These are phyloP conservation scores for Platygyra sinensis DNA, from an alignment of 64 coral and sea anemone genomes.

Conservation along the genomic window DNA sequence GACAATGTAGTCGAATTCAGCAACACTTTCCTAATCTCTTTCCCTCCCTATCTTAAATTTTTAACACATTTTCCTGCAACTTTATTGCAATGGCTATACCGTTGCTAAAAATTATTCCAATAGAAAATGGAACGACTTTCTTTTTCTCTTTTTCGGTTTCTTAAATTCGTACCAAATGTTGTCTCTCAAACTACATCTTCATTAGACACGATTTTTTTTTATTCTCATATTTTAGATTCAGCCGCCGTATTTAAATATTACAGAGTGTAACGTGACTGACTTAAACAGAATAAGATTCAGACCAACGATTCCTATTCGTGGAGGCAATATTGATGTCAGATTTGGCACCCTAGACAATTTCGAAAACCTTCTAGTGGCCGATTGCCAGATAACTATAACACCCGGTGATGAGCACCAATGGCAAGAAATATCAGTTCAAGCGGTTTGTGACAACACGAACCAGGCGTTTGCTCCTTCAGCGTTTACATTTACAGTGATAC, in stretches of 20 bases:
- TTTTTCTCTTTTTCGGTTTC: no score
- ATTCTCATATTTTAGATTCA: not conserved
- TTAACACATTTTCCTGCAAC: no score
- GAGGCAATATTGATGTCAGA: not conserved
- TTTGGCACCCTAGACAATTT: not conserved
- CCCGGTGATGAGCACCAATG: not conserved
- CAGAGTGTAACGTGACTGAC: slow-evolving; percentile 20
- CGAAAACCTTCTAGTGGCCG: not conserved
- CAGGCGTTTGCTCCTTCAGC: not conserved
- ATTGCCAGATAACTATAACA: not conserved
- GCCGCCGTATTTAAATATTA: not conserved
- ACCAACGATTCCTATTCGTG: slow-evolving; percentile 43
- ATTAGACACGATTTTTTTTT: not conserved
- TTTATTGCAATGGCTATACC: no score
- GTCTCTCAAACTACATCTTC: no score
- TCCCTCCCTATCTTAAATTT: no score
- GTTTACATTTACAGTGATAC: slow-evolving; percentile 7
- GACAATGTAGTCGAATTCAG: no score
- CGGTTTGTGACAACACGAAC: not conserved
- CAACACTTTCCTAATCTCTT: no score
- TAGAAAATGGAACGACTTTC: no score
- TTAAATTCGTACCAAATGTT: no score
- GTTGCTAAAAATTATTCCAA: no score
- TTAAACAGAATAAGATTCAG: slow-evolving; percentile 12
- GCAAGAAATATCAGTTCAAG: slow-evolving; percentile 22